Conservation (phyloP, 2,888 invertebrate species). For the Griposia aprilina region DNA sequence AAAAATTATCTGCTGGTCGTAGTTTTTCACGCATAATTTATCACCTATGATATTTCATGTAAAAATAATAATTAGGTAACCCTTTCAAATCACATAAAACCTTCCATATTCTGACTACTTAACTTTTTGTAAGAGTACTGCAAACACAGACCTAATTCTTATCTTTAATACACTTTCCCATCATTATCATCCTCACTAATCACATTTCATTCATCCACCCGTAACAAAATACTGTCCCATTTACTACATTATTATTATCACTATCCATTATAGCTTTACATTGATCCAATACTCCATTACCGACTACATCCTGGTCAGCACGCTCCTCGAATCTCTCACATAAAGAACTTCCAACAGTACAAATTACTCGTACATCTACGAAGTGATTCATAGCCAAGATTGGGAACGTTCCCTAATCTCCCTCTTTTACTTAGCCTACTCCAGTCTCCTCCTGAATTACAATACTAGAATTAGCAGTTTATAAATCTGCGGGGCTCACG, state of each 20-base stretch:
- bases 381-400: conserved; percentile 58
- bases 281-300: conserved; percentile 29
- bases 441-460: conserved; percentile 33
- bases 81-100: too few species aligned
- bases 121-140: background rate
- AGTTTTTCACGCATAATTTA: background rate
- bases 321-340: conserved; percentile 36
- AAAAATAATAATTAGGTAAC: background rate
- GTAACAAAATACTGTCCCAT: background rate
- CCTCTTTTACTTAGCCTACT: conserved; percentile 42
- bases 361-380: conserved; percentile 65
- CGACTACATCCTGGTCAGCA: conserved; percentile 14
- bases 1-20: background rate
- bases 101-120: background rate
- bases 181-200: background rate
- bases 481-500: conserved; percentile 41
- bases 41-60: background rate
- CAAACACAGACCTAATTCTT: background rate
- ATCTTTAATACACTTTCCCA: background rate
- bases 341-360: conserved; percentile 56
- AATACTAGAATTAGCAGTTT: conserved; percentile 55
- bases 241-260: conserved; percentile 1
- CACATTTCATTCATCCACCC: background rate
- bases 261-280: background rate
- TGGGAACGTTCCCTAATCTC: conserved; percentile 46